phyloP scores from a whole-genome alignment of 2,797 vertebrate species.

The Melanotaenia pygmaea region DNA sequence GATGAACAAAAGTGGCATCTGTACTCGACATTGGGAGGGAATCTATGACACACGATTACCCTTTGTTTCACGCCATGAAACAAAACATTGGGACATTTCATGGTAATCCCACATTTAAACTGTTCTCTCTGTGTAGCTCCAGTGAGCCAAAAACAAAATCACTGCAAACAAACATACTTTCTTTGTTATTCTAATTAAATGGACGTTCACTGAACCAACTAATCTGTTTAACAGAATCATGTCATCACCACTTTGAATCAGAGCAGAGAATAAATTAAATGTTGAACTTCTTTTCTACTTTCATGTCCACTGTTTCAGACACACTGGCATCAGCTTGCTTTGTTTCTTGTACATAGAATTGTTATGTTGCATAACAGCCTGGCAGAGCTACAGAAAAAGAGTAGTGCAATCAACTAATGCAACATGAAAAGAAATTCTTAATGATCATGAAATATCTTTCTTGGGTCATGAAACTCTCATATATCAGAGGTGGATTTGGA shows the following conservation, averaged over 20 bases:
- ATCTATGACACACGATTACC: slow-evolving; percentile 12
- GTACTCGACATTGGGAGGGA: slow-evolving; percentile 27
- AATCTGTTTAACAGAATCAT: background rate
- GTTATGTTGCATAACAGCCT: too few relatives aligned
- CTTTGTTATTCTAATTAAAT: background rate
- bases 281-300: too few relatives aligned
- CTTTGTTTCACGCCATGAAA: slow-evolving; percentile 21
- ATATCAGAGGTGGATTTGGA: too few relatives aligned
- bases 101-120: background rate
- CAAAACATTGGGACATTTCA: slow-evolving; percentile 1
- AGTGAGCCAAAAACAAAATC: slow-evolving; percentile 6
- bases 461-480: too few relatives aligned
- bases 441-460: too few relatives aligned
- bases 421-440: too few relatives aligned
- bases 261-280: background rate
- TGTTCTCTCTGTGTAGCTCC: slow-evolving; percentile 8
- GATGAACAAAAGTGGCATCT: slow-evolving; percentile 51
- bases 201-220: background rate
- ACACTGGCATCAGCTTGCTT: too few relatives aligned
- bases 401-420: too few relatives aligned
- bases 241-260: background rate
- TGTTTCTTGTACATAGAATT: too few relatives aligned
- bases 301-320: too few relatives aligned
- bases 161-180: slow-evolving; percentile 4
- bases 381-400: too few relatives aligned